Base-by-base conservation (phyloP, 2,797 vertebrate genomes). In the Craterocephalus amniculus region DNA sequence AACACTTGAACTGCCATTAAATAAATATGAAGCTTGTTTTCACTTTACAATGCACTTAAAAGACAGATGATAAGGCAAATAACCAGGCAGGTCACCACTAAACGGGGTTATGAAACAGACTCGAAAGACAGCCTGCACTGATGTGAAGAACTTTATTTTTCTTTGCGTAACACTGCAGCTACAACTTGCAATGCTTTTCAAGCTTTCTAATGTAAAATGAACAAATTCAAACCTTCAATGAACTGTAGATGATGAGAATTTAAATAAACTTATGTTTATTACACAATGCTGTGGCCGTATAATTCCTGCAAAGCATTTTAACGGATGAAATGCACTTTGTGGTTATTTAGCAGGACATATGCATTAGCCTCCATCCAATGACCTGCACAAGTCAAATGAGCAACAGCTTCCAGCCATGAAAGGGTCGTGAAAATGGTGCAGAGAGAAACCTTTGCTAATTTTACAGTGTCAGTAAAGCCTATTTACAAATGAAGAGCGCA, bases 11-110 rank as follows among this genome's bases (percentile, higher is more conserved):
- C 65, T 63, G 0, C 63, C 87, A 86, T 84, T 80, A 85, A 91
- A 91, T 86, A 88, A 87, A 86, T 74, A 91, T 84, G 36, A 66
- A 40, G 73, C 64, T 78, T 82, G 78, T 80, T 84, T 88, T 80
- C 61, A 67, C 66, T 80, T 77, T 36, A 72, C 26, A 49, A 43
- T 48, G 54, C 31, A 35, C 40, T 68, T 45, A 71, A 63, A 79
- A 80, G 58, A 76, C 27, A 59, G 14, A 27, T 55, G 67, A 76
- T 68, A 65, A 82, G 45, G 58, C 32, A 74, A 69, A 78, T 36
- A 24, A 9, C 22, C 61, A 4, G 10, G 24, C 18, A 11, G 12
- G n/a, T 59, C 43, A 43, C 49, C 55, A 61, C 7, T 48, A 3
- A 32, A 61, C 62, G 52, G 65, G 14, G 43, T 69, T 52, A 49